Conservation (phyloP, 2,888 invertebrate genomes). For the Phrixothrix hirtus region DNA sequence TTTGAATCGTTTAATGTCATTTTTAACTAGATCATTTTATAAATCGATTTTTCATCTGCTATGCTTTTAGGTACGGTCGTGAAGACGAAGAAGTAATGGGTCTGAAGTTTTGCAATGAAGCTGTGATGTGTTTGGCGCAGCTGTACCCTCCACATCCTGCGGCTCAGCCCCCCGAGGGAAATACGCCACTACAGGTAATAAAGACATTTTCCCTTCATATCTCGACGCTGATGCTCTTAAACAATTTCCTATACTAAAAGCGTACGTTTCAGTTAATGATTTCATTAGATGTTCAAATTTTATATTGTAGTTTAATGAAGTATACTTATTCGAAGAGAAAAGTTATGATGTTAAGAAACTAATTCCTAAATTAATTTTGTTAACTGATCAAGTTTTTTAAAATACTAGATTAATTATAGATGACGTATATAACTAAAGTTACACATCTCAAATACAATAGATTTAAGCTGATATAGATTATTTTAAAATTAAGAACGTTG, state of each 20-base stretch:
- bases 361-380: too few species aligned
- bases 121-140: slow-evolving; percentile 89
- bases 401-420: too few species aligned
- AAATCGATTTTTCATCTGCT: not conserved
- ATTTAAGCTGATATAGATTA: too few species aligned
- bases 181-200: slow-evolving; percentile 76
- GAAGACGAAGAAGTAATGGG: slow-evolving; percentile 99
- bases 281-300: slow-evolving; percentile 18
- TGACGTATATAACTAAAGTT: too few species aligned
- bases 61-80: slow-evolving; percentile 76
- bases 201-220: slow-evolving; percentile 17
- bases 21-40: not conserved
- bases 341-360: too few species aligned
- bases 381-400: too few species aligned
- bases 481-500: too few species aligned
- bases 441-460: too few species aligned
- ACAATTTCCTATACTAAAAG: slow-evolving; percentile 27
- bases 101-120: slow-evolving; percentile 96
- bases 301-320: slow-evolving; percentile 19
- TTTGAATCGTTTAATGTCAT: not conserved
- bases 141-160: slow-evolving; percentile 70
- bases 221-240: slow-evolving; percentile 27
- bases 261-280: slow-evolving; percentile 23
- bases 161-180: slow-evolving; percentile 60
- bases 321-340: too few species aligned